Base-by-base conservation (phyloP, 2,113 vertebrate genomes). In the Callithrix jacchus region DNA sequence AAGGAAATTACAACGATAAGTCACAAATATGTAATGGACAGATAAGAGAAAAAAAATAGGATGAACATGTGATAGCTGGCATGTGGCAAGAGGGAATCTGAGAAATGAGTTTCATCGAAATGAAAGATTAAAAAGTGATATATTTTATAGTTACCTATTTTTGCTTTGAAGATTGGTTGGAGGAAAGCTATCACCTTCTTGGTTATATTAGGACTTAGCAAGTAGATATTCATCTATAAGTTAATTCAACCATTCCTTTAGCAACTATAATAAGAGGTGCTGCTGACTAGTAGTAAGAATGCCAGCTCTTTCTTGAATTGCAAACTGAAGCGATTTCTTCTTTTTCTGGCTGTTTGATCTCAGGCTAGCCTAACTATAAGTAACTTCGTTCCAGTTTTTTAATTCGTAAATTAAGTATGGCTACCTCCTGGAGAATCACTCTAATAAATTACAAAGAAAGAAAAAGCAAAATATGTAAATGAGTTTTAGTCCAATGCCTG, bases 1-100 rank as follows among this genome's bases (percentile, higher is more conserved):
- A 87, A 81, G 85, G 74, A 89, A 89, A 95, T 96, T 88, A 61
- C 7, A 82, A 20, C 40, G 37, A 40, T 93, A 93, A 81, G 37
- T 77, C 23, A 61, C 70, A 95, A 92, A 76, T 90, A 80, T 85
- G 47, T 84, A 81, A 84, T 58, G 45, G 61, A 30, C 18, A 87
- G 90, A 77, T 89, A 95, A 87, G 47, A 95, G 79, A 18, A 74
- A 82, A 93, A 40, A n/a, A 74, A n/a, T 32, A 52, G 27, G 1
- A 58, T 86, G 37, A 64, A 71, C 6, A 79, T 21, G 40, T 54
- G 83, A 68, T 74, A 93, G 79, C 68, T 66, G 40, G 23, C n/a
- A 47, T 42, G 20, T 47, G 27, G 13, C 32, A 82, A 95, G 42
- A 47, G 20, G 66, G 89, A 61, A 84, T 94, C 87, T 64, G 77